Conservation (phyloP, 2,113 vertebrate species). For the Phylloscopus trochiloides region DNA sequence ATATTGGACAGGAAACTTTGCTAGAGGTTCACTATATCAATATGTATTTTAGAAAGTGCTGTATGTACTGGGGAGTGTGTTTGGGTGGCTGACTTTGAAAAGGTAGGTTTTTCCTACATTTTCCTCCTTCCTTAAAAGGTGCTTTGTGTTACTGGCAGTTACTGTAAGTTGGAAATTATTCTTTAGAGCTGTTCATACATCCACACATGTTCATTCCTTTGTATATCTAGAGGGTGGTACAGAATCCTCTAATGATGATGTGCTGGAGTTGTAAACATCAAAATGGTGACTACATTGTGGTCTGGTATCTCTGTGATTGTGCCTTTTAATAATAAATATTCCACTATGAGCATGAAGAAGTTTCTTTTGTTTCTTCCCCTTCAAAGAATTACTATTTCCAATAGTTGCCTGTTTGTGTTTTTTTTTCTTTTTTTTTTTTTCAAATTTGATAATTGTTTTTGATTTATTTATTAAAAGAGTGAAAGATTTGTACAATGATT, state of each 20-base stretch:
- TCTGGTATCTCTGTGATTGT: neutral
- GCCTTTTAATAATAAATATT: neutral
- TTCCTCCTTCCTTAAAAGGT: neutral
- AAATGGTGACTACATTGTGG: neutral
- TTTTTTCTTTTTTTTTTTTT: no score
- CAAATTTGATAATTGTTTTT: neutral
- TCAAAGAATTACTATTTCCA: neutral
- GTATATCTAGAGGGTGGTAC: neutral
- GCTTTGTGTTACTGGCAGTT: neutral
- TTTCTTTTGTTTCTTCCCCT: neutral
- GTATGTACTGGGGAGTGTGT: neutral
- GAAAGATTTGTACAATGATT: neutral
- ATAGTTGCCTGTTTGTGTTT: neutral
- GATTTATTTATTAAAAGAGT: neutral
- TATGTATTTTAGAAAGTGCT: neutral
- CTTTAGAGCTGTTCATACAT: neutral
- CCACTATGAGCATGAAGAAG: accelerated
- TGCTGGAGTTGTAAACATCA: neutral
- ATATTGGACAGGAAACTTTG: neutral
- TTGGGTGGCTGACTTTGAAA: neutral
- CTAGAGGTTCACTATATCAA: neutral
- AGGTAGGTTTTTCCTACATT: neutral
- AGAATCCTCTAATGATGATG: neutral
- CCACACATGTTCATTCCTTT: accelerated
- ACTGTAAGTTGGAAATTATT: neutral